phyloP scores from a whole-genome alignment of 1,140 invertebrate genomes.

The Archegozetes longisetosus region DNA sequence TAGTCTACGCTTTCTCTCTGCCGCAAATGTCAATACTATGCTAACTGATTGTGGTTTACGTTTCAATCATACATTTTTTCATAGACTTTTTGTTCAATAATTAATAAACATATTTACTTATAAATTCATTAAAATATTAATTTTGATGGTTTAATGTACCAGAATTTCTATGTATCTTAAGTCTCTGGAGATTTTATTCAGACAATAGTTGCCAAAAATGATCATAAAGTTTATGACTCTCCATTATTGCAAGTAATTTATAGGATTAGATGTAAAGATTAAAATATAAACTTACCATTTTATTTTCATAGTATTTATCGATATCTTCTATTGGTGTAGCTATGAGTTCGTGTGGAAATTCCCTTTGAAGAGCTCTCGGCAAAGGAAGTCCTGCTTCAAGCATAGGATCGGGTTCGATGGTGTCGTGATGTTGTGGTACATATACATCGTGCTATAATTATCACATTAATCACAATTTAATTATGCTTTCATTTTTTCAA shows the following conservation, averaged over 20 bases:
- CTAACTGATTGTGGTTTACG: too few relatives aligned
- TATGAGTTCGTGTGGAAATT: constrained; percentile 73
- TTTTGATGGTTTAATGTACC: too few relatives aligned
- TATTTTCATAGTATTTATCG: constrained; percentile 74
- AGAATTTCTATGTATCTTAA: too few relatives aligned
- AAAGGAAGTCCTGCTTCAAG: constrained; percentile 78
- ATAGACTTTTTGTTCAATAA: too few relatives aligned
- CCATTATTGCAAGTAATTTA: not conserved
- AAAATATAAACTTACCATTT: constrained; percentile 5
- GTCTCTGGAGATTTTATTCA: too few relatives aligned
- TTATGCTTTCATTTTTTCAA: not conserved
- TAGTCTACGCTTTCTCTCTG: too few relatives aligned
- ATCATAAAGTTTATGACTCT: too few relatives aligned
- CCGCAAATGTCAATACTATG: too few relatives aligned
- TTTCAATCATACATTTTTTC: too few relatives aligned
- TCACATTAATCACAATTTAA: not conserved
- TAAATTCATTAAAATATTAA: too few relatives aligned
- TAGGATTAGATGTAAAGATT: not conserved
- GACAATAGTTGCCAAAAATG: too few relatives aligned
- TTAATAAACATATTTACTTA: too few relatives aligned
- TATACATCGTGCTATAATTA: not conserved
- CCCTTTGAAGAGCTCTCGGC: constrained; percentile 69
- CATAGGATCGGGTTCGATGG: constrained; percentile 58
- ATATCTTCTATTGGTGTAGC: constrained; percentile 90
- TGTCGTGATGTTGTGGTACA: constrained; percentile 11